phyloP scores from a whole-genome alignment of 2,888 invertebrate genomes.

The Lathronympha strigana region DNA sequence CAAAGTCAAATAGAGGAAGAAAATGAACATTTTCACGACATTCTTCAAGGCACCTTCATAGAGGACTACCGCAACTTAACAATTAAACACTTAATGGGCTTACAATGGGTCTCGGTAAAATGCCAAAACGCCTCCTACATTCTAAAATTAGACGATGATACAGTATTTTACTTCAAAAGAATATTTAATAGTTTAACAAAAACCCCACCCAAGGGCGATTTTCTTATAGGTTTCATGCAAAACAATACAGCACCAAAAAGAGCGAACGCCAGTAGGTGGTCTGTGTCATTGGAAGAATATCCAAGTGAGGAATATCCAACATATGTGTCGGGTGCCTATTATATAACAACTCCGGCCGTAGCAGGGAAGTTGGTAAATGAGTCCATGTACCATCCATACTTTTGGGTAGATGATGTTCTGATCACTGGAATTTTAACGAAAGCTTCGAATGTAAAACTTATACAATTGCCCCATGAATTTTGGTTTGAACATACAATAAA shows the following conservation, averaged over 20 bases:
- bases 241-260: constrained; percentile 86
- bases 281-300: constrained; percentile 88
- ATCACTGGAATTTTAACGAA: constrained; percentile 91
- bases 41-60: constrained; percentile 90
- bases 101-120: constrained; percentile 87
- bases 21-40: constrained; percentile 85
- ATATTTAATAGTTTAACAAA: constrained; percentile 54
- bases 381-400: constrained; percentile 85
- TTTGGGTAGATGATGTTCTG: constrained; percentile 97
- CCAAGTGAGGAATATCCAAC: constrained; percentile 85
- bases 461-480: constrained; percentile 82
- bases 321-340: constrained; percentile 94
- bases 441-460: constrained; percentile 80
- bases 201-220: constrained; percentile 48
- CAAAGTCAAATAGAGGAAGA: constrained; percentile 86
- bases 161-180: constrained; percentile 87
- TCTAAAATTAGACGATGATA: constrained; percentile 93
- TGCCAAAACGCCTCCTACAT: constrained; percentile 86
- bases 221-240: constrained; percentile 87
- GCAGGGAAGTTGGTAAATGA: constrained; percentile 83
- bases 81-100: constrained; percentile 92
- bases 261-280: constrained; percentile 91
- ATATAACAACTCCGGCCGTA: constrained; percentile 88
- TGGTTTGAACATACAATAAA: constrained; percentile 85
- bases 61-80: constrained; percentile 93